phyloP scores from a whole-genome alignment of 64 coral and sea anemone genomes.

The Pocillopora verrucosa region DNA sequence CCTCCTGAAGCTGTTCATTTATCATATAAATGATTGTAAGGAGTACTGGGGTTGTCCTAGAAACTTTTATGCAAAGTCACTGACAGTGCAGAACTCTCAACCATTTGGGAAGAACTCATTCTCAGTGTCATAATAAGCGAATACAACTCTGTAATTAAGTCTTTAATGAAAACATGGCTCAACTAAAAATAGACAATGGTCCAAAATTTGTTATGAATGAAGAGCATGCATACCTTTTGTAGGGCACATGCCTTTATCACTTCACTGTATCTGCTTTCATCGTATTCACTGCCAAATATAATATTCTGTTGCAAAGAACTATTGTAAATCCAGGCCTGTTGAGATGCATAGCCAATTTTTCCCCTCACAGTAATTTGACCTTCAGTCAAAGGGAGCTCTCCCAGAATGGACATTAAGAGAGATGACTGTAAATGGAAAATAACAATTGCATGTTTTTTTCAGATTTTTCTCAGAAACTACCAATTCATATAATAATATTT shows the following conservation, averaged over 20 bases:
- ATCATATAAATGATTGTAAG: too few relatives aligned
- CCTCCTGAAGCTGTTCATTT: too few relatives aligned
- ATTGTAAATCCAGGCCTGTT: conserved; percentile 91
- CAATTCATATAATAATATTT: neutral
- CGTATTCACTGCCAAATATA: conserved; percentile 82
- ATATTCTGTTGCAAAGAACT: conserved; percentile 79
- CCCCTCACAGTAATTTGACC: conserved; percentile 76
- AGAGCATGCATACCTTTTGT: conserved; percentile 34
- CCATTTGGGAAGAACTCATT: too few relatives aligned
- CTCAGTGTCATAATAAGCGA: too few relatives aligned
- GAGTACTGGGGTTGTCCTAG: too few relatives aligned
- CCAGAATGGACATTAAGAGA: conserved; percentile 76
- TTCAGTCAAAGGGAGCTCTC: conserved; percentile 70
- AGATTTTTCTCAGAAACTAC: neutral
- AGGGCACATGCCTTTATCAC: conserved; percentile 87
- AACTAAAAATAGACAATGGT: too few relatives aligned
- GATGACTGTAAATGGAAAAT: conserved; percentile 54
- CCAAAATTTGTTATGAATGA: too few relatives aligned
- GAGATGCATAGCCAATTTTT: conserved; percentile 84
- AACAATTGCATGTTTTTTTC: neutral
- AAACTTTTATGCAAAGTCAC: too few relatives aligned
- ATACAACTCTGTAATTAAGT: too few relatives aligned
- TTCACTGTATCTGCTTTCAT: conserved; percentile 73
- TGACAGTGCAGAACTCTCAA: too few relatives aligned
- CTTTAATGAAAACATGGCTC: too few relatives aligned